phyloP scores from a whole-genome alignment of 2,797 vertebrate genomes.

The Melanogrammus aeglefinus region DNA sequence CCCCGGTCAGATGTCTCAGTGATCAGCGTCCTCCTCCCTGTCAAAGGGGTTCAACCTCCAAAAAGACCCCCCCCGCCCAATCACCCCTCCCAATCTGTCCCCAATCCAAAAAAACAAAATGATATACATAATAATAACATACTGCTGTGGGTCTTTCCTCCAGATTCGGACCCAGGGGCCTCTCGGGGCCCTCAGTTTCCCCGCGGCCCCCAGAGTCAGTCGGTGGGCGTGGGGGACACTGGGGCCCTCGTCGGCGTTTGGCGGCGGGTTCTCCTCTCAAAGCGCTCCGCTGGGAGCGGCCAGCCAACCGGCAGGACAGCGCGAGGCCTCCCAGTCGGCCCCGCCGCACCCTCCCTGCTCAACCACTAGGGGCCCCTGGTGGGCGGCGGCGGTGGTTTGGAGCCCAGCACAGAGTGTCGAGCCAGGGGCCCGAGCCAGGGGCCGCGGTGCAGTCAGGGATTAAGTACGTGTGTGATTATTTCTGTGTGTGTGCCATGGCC shows the following conservation, averaged over 20 bases:
- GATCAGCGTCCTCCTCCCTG: background rate
- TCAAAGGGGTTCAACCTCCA: background rate
- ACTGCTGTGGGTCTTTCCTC: background rate
- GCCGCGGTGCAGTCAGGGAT: conserved; percentile 39
- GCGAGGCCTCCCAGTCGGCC: background rate
- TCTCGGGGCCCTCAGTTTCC: background rate
- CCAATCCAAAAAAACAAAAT: background rate
- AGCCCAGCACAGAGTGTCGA: background rate
- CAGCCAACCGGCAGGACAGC: too few relatives aligned
- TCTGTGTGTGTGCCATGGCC: conserved; percentile 43
- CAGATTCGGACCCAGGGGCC: background rate
- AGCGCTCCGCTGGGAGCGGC: conserved; percentile 25
- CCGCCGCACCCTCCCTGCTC: background rate
- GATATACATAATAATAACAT: conserved; percentile 4
- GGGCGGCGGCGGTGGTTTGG: background rate
- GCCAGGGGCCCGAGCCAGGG: background rate
- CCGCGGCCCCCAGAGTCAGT: background rate
- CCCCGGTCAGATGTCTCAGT: conserved; percentile 23
- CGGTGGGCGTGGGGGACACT: background rate
- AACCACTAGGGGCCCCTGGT: background rate
- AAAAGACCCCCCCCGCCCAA: background rate
- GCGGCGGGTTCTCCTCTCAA: conserved; percentile 2
- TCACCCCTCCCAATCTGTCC: background rate
- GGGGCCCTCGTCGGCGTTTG: background rate
- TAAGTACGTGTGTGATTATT: conserved; percentile 40